A percentile compares a stretch with the other conserved stretches of the same genome.
These are phyloP conservation scores for Cataglyphis livida DNA, from an alignment of 2,888 invertebrate species.

Conservation along the genomic window DNA sequence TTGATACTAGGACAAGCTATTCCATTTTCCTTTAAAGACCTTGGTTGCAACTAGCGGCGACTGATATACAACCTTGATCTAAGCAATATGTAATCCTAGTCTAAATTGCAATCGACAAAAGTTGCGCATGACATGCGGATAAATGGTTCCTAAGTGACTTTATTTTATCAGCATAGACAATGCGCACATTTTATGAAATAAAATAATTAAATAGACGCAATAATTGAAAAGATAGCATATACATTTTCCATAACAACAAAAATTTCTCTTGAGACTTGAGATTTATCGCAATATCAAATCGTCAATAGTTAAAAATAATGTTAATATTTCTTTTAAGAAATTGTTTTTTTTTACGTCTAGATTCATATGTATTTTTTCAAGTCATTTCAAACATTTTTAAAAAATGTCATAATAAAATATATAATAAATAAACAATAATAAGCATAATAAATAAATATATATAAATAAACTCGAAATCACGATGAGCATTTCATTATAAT, in stretches of 20 bases:
- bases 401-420: not conserved
- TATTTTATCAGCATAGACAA: not conserved
- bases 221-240: not conserved
- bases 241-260: not conserved
- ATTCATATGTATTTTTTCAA: not conserved
- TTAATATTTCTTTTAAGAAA: slow-evolving; percentile 70
- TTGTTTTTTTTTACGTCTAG: slow-evolving; percentile 67
- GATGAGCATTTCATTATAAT: not conserved
- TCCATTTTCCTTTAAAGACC: slow-evolving; percentile 74
- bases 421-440: too few species aligned
- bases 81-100: slow-evolving; percentile 13
- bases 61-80: slow-evolving; percentile 60
- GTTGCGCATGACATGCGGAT: slow-evolving; percentile 26
- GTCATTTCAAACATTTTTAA: not conserved
- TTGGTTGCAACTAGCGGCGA: slow-evolving; percentile 58
- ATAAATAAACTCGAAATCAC: not conserved
- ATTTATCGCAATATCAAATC: not conserved
- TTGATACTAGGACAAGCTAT: slow-evolving; percentile 71
- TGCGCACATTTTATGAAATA: not conserved
- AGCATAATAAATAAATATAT: too few species aligned
- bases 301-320: slow-evolving; percentile 41
- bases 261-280: not conserved
- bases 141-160: slow-evolving; percentile 14
- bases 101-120: slow-evolving; percentile 60
- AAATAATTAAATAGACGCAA: not conserved